These are phyloP conservation scores for Peromyscus californicus DNA, from an alignment of 2,113 vertebrate species.

Conservation along the genomic window DNA sequence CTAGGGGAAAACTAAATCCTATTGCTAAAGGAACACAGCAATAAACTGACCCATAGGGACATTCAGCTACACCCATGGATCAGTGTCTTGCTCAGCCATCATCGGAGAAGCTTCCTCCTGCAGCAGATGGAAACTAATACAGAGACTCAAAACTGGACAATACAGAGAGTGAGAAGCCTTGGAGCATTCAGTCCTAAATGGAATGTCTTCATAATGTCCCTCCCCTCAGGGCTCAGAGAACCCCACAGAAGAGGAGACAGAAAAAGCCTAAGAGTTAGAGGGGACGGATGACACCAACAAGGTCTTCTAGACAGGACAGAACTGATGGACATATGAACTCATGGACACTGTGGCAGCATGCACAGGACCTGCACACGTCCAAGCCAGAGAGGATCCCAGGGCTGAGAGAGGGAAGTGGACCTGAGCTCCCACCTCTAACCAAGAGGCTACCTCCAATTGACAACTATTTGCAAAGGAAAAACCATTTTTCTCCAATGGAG, in stretches of 20 bases:
- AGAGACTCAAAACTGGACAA: not conserved
- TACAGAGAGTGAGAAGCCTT: not conserved
- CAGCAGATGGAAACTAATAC: not conserved
- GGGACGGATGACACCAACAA: not conserved
- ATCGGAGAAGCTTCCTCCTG: not conserved
- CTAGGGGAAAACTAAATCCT: not conserved
- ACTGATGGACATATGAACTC: not conserved
- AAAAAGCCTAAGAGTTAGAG: not conserved
- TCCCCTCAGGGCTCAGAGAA: not conserved
- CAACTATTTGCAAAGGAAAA: not conserved
- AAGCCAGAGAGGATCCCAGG: not conserved
- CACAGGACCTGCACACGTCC: not conserved
- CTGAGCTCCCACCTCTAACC: not conserved
- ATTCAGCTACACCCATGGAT: not conserved
- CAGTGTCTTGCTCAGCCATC: not conserved
- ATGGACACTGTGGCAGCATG: not conserved
- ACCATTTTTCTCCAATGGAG: not conserved
- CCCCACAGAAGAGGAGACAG: not conserved
- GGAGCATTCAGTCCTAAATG: not conserved
- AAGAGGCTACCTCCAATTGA: not conserved
- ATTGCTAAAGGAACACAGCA: not conserved
- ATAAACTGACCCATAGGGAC: not conserved
- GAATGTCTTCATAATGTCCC: not conserved
- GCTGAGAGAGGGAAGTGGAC: not conserved
- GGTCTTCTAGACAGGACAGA: not conserved